A percentile compares a stretch with the other conserved stretches of the same genome.
phyloP scores from a whole-genome alignment of 2,113 vertebrate genomes.

The Rhynchopsitta pachyrhyncha region DNA sequence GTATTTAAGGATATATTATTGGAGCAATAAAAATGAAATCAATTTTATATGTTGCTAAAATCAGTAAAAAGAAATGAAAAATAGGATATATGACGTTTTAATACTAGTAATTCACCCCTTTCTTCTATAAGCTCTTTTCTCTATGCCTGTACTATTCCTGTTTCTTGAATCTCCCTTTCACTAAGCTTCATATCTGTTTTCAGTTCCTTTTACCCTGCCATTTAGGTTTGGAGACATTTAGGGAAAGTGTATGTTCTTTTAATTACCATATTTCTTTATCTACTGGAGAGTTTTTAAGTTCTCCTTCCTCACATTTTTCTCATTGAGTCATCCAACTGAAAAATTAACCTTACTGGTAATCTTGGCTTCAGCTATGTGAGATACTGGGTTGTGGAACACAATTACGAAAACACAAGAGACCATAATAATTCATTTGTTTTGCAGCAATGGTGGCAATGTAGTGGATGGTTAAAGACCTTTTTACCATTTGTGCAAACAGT shows the following conservation, averaged over 20 bases:
- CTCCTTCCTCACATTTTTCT: background rate
- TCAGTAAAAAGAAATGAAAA: background rate
- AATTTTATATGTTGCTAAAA: background rate
- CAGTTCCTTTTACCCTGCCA: background rate
- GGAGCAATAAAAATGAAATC: background rate
- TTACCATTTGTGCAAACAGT: background rate
- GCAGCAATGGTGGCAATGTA: rapidly evolving
- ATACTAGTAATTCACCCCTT: background rate
- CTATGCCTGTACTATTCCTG: background rate
- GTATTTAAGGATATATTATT: background rate
- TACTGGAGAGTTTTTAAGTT: background rate
- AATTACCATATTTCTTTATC: background rate
- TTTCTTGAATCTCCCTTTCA: background rate
- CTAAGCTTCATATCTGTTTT: background rate
- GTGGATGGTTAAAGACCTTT: background rate
- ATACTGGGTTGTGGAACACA: background rate
- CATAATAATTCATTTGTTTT: background rate
- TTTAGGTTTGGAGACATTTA: background rate
- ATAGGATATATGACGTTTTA: background rate
- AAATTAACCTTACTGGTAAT: background rate
- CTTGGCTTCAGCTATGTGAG: background rate
- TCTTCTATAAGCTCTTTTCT: background rate
- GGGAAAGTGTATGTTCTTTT: background rate
- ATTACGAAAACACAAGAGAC: background rate
- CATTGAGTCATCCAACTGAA: background rate